A percentile compares a stretch with the other conserved stretches of the same genome.
Conservation (phyloP, 2,113 vertebrate species). For the Sylvicapra grimmia region DNA sequence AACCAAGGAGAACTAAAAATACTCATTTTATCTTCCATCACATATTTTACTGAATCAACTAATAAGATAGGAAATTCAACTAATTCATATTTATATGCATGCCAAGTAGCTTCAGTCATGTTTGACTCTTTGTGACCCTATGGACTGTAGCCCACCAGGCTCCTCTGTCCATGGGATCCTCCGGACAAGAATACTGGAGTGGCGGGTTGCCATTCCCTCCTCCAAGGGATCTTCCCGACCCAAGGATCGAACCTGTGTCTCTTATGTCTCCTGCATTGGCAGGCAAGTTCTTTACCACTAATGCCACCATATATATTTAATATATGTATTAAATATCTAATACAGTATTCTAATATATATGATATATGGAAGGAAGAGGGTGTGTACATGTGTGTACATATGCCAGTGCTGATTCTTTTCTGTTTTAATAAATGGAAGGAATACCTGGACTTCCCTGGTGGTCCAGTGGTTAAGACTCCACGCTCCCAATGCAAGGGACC, state of each 20-base stretch:
- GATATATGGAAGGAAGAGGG: not conserved
- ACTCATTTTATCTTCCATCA: not conserved
- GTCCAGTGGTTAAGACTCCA: not conserved
- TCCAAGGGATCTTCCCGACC: not conserved
- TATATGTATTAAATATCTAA: not conserved
- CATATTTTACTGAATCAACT: not conserved
- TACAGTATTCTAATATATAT: not conserved
- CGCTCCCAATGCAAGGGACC: not conserved
- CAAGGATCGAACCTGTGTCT: not conserved
- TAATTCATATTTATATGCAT: not conserved
- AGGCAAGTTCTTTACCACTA: not conserved
- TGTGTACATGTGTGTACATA: accelerated
- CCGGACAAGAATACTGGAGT: not conserved
- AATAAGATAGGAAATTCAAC: not conserved
- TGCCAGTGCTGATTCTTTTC: not conserved
- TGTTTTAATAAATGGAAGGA: not conserved
- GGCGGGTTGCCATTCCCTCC: not conserved
- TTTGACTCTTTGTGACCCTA: not conserved
- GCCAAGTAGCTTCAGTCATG: not conserved
- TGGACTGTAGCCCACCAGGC: not conserved
- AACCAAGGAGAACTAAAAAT: not conserved
- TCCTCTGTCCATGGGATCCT: not conserved
- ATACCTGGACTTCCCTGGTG: not conserved
- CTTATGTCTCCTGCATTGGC: not conserved
- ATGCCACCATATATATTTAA: not conserved